These are phyloP conservation scores for Salvelinus fontinalis DNA, from an alignment of 2,113 vertebrate genomes.

Conservation along the genomic window DNA sequence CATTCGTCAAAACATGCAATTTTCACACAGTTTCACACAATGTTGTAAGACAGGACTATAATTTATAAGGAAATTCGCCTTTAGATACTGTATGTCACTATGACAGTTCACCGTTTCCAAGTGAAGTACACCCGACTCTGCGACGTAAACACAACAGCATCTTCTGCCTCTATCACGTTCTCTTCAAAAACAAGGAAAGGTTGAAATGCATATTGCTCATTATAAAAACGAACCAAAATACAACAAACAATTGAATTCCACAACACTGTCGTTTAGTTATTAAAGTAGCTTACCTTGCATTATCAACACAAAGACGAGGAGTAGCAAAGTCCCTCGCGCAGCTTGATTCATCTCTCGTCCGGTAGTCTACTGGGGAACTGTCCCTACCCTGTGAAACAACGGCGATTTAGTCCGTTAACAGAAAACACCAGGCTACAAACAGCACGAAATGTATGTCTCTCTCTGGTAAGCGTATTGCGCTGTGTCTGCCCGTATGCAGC, in stretches of 20 bases:
- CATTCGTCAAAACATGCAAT: too few species aligned
- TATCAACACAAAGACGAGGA: conserved; percentile 57
- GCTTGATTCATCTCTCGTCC: conserved; percentile 56
- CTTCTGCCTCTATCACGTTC: too few species aligned
- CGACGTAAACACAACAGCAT: too few species aligned
- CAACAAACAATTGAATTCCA: not conserved
- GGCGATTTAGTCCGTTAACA: conserved; percentile 2
- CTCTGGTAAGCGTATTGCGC: conserved; percentile 24
- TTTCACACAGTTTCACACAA: too few species aligned
- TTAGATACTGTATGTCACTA: too few species aligned
- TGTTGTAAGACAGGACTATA: too few species aligned
- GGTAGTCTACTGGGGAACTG: conserved; percentile 18
- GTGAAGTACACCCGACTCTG: too few species aligned
- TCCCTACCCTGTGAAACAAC: conserved; percentile 22
- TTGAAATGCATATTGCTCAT: too few species aligned
- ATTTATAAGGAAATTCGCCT: too few species aligned
- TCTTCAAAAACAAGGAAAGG: too few species aligned
- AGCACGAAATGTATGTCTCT: conserved; percentile 3
- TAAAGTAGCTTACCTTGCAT: conserved; percentile 62
- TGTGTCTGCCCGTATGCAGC: conserved; percentile 39
- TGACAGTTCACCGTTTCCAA: too few species aligned
- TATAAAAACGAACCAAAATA: too few species aligned
- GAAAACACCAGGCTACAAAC: conserved; percentile 9
- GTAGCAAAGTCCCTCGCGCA: conserved; percentile 56
- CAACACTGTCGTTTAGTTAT: not conserved